Evolutionary conservation across 2,888 invertebrate species (phyloP).

Genomic region (Hydriomena furcata): DNA sequence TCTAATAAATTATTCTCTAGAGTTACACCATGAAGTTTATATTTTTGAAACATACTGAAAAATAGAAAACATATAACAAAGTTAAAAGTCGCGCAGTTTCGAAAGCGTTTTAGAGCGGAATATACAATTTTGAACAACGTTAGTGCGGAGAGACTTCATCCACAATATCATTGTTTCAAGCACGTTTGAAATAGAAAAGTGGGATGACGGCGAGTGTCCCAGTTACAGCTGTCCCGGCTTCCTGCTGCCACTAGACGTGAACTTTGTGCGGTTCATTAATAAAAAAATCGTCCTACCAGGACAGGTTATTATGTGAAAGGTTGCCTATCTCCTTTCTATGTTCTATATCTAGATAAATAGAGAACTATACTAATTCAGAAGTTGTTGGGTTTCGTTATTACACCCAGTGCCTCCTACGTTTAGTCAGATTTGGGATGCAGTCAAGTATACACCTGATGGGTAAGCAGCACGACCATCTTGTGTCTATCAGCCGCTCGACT

Average conservation of each 20-base stretch:
- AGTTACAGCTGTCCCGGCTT: conserved; percentile 42
- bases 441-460: too few species aligned
- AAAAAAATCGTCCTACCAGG: too few species aligned
- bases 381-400: too few species aligned
- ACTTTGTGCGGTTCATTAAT: conserved; percentile 26
- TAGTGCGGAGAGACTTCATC: conserved; percentile 45
- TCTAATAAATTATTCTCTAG: background rate
- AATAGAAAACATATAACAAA: conserved; percentile 29
- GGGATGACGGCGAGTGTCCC: conserved; percentile 47
- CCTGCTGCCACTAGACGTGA: conserved; percentile 24
- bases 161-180: conserved; percentile 58
- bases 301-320: too few species aligned
- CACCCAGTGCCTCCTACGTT: too few species aligned
- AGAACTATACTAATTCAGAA: too few species aligned
- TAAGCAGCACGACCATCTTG: too few species aligned
- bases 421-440: too few species aligned
- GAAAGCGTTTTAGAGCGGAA: conserved; percentile 33
- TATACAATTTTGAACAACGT: conserved; percentile 39
- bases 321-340: too few species aligned
- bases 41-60: conserved; percentile 14
- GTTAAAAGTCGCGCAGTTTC: conserved; percentile 35
- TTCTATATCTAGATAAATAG: too few species aligned
- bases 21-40: background rate
- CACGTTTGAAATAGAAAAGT: conserved; percentile 50
- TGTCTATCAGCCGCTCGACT: too few species aligned